Conservation (phyloP, 2,113 vertebrate species). For the Odocoileus hemionus region DNA sequence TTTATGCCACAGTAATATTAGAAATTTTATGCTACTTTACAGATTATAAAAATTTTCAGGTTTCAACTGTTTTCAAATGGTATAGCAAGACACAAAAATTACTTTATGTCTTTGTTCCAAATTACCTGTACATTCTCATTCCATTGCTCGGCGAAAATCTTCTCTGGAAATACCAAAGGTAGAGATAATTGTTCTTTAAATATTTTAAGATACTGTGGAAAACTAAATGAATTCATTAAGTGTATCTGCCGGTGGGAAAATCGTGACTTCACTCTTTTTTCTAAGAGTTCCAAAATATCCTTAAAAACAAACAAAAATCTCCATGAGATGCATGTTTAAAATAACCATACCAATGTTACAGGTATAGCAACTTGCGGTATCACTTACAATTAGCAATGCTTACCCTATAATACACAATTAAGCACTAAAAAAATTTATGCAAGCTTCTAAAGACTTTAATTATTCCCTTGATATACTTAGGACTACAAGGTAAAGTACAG, state of each 20-base stretch:
- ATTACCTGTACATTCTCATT: conserved; percentile 86
- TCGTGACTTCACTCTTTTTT: conserved; percentile 97
- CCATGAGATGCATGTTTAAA: conserved; percentile 4
- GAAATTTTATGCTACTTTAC: neutral
- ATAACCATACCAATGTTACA: neutral
- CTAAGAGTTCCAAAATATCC: conserved; percentile 96
- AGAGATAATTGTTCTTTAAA: conserved; percentile 87
- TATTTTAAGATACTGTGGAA: conserved; percentile 85
- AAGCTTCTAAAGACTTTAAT: neutral
- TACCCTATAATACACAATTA: neutral
- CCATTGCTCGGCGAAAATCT: conserved; percentile 87
- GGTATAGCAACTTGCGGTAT: neutral
- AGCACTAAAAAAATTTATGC: neutral
- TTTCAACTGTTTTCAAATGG: conserved; percentile 31
- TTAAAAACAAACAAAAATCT: conserved; percentile 66
- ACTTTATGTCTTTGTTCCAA: neutral
- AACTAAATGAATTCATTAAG: conserved; percentile 85
- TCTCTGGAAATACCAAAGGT: conserved; percentile 84
- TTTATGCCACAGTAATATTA: neutral
- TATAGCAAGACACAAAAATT: neutral
- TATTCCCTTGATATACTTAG: neutral
- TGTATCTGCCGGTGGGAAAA: conserved; percentile 98
- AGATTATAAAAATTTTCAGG: neutral
- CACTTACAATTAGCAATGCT: neutral
- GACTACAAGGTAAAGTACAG: neutral